Evolutionary conservation across 2,797 vertebrate species (phyloP), one percentile per base, ranked within the genome.

Genomic region (Selene dorsalis): DNA sequence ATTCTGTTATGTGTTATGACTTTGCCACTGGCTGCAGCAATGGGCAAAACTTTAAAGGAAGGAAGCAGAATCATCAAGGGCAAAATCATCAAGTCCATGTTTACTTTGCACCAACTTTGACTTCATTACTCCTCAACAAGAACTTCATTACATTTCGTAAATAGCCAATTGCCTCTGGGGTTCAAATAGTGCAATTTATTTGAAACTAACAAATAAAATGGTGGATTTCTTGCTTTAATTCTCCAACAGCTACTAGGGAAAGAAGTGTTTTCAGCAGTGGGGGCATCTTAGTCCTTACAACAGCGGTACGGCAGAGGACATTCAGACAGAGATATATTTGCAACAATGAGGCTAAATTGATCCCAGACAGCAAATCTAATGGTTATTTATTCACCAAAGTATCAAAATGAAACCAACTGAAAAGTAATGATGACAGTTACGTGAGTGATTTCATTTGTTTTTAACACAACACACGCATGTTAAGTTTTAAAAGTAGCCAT

Each of bases 181-280:
- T 82, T 67, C 72, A 79, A 20, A 48, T 82, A 66, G 69, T 70
- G 47, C 26, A 43, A 62, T 70, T 69, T 28, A 85, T 80, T 80
- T 77, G 9, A 68, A 75, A 80, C 56, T 58, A 65, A 80, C 68
- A 77, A 55, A 55, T 14, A 55, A 52, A 55, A 26, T 55, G 13
- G 26, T 26, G 52, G 22, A 28, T 55, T 55, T 55, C 26, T 55
- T 55, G 52, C 22, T 6, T 8, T 16, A 53, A 53, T 14, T 55
- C 52, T 26, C 52, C 13, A 55, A 55, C 24, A 6, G 3, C 24
- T 18, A 47, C 17, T 22, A 53, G 12, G 22, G 22, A 24, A 24
- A 13, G 11, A n/a, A 52, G 22, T 22, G 50, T 52, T 22, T 52
- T 12, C n/a, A 4, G 4, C 24, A 35, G 32, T 35, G 12, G 1